These are phyloP conservation scores for Smithornis capensis DNA, from an alignment of 2,113 vertebrate species.

Conservation along the genomic window DNA sequence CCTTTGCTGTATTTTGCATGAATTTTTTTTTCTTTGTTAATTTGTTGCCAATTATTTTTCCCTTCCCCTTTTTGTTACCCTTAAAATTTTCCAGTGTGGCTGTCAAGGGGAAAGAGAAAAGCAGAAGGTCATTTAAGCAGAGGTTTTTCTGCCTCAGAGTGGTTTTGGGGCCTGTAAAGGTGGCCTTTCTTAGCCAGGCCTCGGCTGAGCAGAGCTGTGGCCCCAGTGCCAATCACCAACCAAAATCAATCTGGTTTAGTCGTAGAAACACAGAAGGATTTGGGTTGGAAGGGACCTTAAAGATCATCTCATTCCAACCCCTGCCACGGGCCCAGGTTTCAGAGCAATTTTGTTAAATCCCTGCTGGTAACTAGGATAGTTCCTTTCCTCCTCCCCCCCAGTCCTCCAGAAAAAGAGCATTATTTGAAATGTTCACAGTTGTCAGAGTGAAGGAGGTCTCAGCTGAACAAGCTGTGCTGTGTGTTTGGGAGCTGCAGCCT, in stretches of 20 bases:
- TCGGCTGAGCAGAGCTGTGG: background rate
- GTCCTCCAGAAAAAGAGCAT: constrained; percentile 20
- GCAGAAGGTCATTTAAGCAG: background rate
- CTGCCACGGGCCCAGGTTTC: background rate
- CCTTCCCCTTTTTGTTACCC: background rate
- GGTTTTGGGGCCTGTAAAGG: background rate
- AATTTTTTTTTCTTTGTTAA: background rate
- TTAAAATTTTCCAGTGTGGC: background rate
- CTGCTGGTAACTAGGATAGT: background rate
- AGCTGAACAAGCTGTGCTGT: background rate
- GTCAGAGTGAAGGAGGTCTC: constrained; percentile 34
- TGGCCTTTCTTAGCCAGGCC: background rate
- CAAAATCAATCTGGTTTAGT: background rate
- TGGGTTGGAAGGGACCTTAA: background rate
- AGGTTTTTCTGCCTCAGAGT: background rate
- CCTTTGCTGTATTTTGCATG: background rate
- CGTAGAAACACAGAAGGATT: background rate
- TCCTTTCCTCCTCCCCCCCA: background rate
- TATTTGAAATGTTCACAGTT: constrained; percentile 26
- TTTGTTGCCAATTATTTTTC: background rate
- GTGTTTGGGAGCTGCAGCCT: constrained; percentile 6
- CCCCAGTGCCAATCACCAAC: background rate
- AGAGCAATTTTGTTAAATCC: background rate
- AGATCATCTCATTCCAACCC: background rate
- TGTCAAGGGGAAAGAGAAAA: background rate